Percentiles rank a stretch among this genome's conserved stretches.
phyloP scores from a whole-genome alignment of 1,140 invertebrate genomes.

The Mizuhopecten yessoensis region DNA sequence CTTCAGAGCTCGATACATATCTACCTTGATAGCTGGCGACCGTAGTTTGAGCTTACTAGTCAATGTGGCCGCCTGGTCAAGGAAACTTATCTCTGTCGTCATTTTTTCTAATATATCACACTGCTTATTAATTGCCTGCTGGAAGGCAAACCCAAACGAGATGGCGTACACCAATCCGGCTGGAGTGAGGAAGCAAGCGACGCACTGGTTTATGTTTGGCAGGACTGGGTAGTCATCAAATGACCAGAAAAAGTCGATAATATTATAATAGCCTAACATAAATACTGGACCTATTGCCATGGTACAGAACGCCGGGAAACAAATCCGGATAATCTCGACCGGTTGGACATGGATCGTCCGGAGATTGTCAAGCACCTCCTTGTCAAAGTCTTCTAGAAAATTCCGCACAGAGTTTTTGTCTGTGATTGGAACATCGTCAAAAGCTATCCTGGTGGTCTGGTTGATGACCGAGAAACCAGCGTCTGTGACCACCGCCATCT shows the following conservation, averaged over 20 bases:
- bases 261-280: constrained; percentile 51
- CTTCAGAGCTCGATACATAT: constrained; percentile 57
- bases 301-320: constrained; percentile 55
- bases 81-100: constrained; percentile 58
- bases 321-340: constrained; percentile 50
- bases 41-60: constrained; percentile 57
- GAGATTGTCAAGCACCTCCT: constrained; percentile 52
- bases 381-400: constrained; percentile 51
- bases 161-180: constrained; percentile 61
- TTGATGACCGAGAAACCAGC: background rate
- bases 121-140: constrained; percentile 55
- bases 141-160: constrained; percentile 62
- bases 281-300: constrained; percentile 53
- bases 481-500: background rate
- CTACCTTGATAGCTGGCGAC: background rate
- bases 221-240: constrained; percentile 50
- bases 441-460: background rate
- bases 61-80: constrained; percentile 59
- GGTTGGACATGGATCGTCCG: constrained; percentile 49
- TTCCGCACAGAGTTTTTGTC: background rate
- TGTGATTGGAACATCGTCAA: background rate
- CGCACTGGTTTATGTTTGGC: constrained; percentile 61
- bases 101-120: constrained; percentile 58
- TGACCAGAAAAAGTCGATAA: constrained; percentile 59
- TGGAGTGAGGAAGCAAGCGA: constrained; percentile 59